Percentiles rank a stretch among this genome's conserved stretches.
These are phyloP conservation scores for Hormaphis cornu DNA, from an alignment of 1,140 invertebrate genomes.

Conservation along the genomic window DNA sequence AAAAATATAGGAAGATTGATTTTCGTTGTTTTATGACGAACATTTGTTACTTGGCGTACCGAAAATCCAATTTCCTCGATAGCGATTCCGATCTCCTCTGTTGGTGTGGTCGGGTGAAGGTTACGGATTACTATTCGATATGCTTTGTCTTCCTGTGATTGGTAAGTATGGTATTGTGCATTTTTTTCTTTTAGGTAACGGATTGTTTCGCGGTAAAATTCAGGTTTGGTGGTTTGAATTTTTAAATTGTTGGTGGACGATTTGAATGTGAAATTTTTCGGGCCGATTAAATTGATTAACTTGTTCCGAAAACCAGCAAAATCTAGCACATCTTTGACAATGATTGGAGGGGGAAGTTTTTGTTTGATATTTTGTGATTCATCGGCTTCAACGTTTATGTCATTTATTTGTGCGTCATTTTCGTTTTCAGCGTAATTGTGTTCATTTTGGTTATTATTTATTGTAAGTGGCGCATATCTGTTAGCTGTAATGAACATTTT, in stretches of 20 bases:
- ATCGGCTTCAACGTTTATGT: not conserved
- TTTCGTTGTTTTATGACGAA: not conserved
- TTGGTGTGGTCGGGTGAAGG: not conserved
- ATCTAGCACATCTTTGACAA: not conserved
- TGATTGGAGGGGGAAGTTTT: not conserved
- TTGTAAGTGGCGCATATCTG: not conserved
- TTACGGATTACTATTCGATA: constrained; percentile 1
- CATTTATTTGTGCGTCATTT: not conserved
- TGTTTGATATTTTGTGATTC: not conserved
- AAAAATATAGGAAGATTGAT: constrained; percentile 38
- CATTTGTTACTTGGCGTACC: constrained; percentile 2
- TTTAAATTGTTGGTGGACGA: not conserved
- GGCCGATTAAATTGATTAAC: not conserved
- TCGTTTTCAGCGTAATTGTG: not conserved
- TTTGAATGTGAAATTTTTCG: not conserved
- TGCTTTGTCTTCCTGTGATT: constrained; percentile 39
- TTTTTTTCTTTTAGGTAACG: not conserved
- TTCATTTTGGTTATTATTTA: not conserved
- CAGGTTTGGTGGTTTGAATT: not conserved
- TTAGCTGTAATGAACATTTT: not conserved
- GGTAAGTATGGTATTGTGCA: constrained; percentile 38
- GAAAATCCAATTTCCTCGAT: not conserved
- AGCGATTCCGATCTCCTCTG: not conserved
- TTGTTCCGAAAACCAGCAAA: not conserved
- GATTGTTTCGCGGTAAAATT: not conserved